phyloP scores from a whole-genome alignment of 2,797 vertebrate species.

The Natrix natrix region DNA sequence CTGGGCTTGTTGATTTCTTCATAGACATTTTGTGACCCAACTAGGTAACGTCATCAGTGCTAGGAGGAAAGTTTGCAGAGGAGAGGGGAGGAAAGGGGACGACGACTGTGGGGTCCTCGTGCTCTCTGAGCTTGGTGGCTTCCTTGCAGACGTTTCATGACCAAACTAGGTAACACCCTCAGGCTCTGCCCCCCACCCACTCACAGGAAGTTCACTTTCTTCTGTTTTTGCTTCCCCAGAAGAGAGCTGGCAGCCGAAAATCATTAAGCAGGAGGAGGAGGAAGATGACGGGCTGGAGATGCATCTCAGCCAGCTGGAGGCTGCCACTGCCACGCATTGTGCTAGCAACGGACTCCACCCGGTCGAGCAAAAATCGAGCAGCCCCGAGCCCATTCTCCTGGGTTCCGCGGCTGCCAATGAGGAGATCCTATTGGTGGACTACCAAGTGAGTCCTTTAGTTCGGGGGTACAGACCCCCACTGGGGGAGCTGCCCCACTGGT shows the following conservation, averaged over 20 bases:
- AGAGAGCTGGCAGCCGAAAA: neutral
- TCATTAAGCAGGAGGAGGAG: neutral
- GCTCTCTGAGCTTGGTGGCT: neutral
- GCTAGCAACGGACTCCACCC: neutral
- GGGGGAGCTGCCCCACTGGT: conserved; percentile 17
- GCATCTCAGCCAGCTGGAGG: neutral
- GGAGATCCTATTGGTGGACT: neutral
- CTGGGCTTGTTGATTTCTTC: no score
- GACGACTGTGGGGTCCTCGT: fast-evolving
- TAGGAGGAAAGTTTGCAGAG: no score
- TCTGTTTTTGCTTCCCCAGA: neutral
- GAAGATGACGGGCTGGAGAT: fast-evolving
- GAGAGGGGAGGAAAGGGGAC: no score
- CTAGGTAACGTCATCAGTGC: no score
- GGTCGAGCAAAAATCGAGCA: neutral
- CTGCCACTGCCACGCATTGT: fast-evolving
- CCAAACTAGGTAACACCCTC: neutral
- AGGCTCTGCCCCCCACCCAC: neutral
- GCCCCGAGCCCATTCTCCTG: neutral
- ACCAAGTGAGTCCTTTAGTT: neutral
- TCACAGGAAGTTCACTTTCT: neutral
- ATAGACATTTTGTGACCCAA: no score
- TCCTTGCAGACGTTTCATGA: neutral
- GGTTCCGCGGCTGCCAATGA: neutral
- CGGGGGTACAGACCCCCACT: neutral